phyloP scores from a whole-genome alignment of 92 coral and sea anemone species.

The Diadumene lineata region DNA sequence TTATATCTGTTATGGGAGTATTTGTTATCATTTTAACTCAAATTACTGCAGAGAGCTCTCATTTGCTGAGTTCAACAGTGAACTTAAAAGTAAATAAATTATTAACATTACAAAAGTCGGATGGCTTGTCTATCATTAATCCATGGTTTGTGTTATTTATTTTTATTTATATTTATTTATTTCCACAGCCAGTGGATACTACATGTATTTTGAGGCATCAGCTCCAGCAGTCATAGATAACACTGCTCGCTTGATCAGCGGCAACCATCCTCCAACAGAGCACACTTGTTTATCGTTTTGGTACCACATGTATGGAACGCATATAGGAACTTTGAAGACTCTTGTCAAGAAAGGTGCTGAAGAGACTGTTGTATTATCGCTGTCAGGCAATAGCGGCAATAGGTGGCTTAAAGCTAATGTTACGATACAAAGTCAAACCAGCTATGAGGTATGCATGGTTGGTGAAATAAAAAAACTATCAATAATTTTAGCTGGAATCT shows the following conservation, averaged over 20 bases:
- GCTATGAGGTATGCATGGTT: slow-evolving; percentile 76
- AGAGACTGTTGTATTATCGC: slow-evolving; percentile 32
- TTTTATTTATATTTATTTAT: too few species aligned
- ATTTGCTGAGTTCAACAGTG: too few species aligned
- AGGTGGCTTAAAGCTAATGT: slow-evolving; percentile 61
- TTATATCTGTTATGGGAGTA: too few species aligned
- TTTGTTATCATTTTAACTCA: too few species aligned
- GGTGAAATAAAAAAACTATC: not conserved
- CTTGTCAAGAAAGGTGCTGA: slow-evolving; percentile 18
- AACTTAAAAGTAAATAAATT: too few species aligned
- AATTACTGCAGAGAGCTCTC: too few species aligned
- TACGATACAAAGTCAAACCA: slow-evolving; percentile 34
- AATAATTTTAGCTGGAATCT: not conserved
- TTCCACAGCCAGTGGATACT: slow-evolving; percentile 69
- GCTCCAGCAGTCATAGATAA: slow-evolving; percentile 70
- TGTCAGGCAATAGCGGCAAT: slow-evolving; percentile 70
- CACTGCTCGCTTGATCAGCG: slow-evolving; percentile 81
- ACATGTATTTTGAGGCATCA: slow-evolving; percentile 91
- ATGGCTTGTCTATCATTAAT: not conserved
- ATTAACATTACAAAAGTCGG: not conserved
- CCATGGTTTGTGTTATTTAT: too few species aligned
- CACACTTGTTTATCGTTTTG: slow-evolving; percentile 81
- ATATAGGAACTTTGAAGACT: slow-evolving; percentile 63
- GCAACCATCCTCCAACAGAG: slow-evolving; percentile 58
- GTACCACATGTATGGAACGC: slow-evolving; percentile 81